Percentiles rank a stretch among this genome's conserved stretches.
These are phyloP conservation scores for Anastatus disparis DNA, from an alignment of 1,140 invertebrate species.

Conservation along the genomic window DNA sequence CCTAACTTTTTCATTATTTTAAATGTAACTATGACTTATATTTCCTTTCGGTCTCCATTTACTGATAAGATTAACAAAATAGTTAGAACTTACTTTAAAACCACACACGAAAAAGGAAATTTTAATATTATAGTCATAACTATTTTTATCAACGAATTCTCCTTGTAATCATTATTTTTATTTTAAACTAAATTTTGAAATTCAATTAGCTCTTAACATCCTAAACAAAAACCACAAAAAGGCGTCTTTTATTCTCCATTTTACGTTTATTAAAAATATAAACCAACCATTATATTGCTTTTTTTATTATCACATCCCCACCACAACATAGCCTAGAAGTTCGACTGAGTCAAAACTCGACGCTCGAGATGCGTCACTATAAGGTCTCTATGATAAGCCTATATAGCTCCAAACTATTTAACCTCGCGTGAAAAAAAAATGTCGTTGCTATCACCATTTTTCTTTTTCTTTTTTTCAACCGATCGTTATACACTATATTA, in stretches of 20 bases:
- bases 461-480: conserved; percentile 8
- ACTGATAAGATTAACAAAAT: neutral
- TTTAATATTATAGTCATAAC: neutral
- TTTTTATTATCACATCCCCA: neutral
- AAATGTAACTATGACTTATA: neutral
- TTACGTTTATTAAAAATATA: neutral
- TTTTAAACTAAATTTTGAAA: too few species aligned
- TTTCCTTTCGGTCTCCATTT: neutral
- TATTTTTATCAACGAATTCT: neutral
- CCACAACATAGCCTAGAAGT: neutral
- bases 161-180: neutral
- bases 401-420: neutral
- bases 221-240: too few species aligned
- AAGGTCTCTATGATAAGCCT: conserved; percentile 9
- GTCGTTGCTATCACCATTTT: neutral
- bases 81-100: neutral
- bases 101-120: neutral
- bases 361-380: conserved; percentile 17
- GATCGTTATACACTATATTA: too few species aligned
- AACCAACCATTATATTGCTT: neutral
- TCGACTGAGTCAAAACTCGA: conserved; percentile 12
- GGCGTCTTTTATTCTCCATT: neutral
- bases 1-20: neutral
- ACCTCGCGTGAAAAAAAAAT: neutral
- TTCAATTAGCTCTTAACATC: too few species aligned